Base-by-base conservation (phyloP, 2,888 invertebrate genomes). In the Trichopoda pennipes region DNA sequence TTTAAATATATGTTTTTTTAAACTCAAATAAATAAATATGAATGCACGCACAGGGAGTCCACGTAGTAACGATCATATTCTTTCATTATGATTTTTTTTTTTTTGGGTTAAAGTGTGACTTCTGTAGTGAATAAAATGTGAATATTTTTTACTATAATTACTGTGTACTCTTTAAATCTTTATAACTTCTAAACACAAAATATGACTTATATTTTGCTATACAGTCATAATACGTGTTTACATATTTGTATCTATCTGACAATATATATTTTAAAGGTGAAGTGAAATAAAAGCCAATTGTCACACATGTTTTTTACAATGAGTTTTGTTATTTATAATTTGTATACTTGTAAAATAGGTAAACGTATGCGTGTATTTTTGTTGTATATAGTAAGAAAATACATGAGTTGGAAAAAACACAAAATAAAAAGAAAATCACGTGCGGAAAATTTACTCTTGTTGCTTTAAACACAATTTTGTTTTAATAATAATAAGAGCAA, bases 361-460 rank as follows among this genome's bases (percentile, higher is more conserved):
- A 61, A 56, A 38, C 0, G 3, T 17, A 12, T 23, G 28, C 42
- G 42, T 53, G 16, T 28, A 8, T 28, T 6, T 4, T 2, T 28
- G 28, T 28, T 28, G 4, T 28, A 28, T 16, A 35, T 38, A 66
- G 19, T 17, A 12, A n/a, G 17, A 38, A 35, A 17, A 64, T 69
- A 64, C 47, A 78, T 63, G 32, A 68, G 49, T 68, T 58, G 63
- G 73, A 21, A 70, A 64, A 28, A 16, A 17, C 53, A 73, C 28
- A 72, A 74, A 69, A 63, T 68, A 49, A 32, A 56, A 47, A 66
- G 58, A 70, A 84, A 83, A 85, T 80, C 85, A 85, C 85, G 85
- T 85, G 84, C 85, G 78, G 68, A 82, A 74, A 82, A 72, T 76
- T 49, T 76, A 70, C 23, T 55, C 14, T 17, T 16, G 17, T 56